Percentiles rank a stretch among this genome's conserved stretches.
These are phyloP conservation scores for Guaruba guarouba DNA, from an alignment of 2,113 vertebrate species.

Conservation along the genomic window DNA sequence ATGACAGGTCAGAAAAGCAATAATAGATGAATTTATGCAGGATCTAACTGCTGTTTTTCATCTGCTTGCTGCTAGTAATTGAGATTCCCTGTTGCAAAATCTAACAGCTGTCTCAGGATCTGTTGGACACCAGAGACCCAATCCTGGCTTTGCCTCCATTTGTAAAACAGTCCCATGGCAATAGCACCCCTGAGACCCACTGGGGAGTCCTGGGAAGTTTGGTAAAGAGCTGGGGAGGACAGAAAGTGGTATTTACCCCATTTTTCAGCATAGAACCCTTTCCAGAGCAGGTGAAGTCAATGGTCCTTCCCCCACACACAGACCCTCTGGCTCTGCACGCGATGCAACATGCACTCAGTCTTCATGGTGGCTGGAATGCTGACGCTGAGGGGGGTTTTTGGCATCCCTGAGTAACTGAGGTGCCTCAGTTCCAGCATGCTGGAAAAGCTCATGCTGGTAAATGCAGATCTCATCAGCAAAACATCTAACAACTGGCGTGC, in stretches of 20 bases:
- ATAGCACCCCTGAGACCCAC: not conserved
- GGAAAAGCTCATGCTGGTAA: not conserved
- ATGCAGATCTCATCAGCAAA: not conserved
- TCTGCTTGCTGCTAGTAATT: not conserved
- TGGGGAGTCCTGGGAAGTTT: not conserved
- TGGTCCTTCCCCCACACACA: not conserved
- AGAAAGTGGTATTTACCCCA: not conserved
- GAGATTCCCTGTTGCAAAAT: not conserved
- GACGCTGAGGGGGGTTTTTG: not conserved
- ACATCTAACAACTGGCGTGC: rapidly evolving
- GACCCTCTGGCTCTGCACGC: not conserved
- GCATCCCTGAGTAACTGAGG: not conserved
- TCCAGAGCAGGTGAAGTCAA: not conserved
- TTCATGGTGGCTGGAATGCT: rapidly evolving
- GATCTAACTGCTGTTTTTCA: not conserved
- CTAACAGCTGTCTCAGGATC: not conserved
- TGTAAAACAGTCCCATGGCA: not conserved
- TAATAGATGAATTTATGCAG: not conserved
- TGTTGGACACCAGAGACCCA: not conserved
- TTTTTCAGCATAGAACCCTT: not conserved
- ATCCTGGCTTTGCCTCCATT: rapidly evolving
- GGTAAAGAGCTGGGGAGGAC: not conserved
- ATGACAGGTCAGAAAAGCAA: not conserved
- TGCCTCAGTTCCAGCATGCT: not conserved
- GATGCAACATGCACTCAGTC: rapidly evolving